phyloP scores from a whole-genome alignment of 2,797 vertebrate genomes.

The Gymnopithys bicolor region DNA sequence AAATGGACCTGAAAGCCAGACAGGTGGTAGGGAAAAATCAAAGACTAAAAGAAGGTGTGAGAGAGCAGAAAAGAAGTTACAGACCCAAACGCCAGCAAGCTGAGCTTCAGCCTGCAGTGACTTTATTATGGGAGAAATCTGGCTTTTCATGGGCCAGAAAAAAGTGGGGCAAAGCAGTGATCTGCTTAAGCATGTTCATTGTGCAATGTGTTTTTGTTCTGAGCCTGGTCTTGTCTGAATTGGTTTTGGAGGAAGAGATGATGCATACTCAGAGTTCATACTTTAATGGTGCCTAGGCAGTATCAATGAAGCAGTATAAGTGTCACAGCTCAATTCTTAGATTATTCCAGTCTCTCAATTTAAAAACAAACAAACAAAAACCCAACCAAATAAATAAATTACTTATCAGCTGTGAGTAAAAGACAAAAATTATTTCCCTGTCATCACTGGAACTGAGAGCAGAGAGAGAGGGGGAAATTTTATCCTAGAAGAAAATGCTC shows the following conservation, averaged over 20 bases:
- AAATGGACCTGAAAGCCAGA: background rate
- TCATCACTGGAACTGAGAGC: background rate
- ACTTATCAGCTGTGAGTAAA: background rate
- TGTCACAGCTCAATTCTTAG: background rate
- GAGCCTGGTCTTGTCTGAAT: background rate
- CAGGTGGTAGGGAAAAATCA: background rate
- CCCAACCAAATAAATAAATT: background rate
- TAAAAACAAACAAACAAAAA: too few relatives aligned
- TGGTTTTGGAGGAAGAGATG: background rate
- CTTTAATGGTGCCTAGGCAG: background rate
- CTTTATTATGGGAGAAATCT: background rate
- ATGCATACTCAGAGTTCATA: background rate
- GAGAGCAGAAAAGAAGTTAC: background rate
- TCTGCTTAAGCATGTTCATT: background rate
- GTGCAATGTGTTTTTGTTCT: background rate
- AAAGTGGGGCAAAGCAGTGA: background rate
- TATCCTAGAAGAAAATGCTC: background rate
- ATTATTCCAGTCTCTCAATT: background rate
- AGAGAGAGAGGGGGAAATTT: background rate
- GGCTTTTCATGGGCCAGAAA: background rate
- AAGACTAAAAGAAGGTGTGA: background rate
- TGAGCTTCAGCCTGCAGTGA: background rate
- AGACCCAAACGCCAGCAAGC: background rate
- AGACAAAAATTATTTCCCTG: background rate
- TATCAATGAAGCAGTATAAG: background rate